Evolutionary conservation across 2,113 vertebrate genomes (phyloP).

Genomic region (Kobus ellipsiprymnus): DNA sequence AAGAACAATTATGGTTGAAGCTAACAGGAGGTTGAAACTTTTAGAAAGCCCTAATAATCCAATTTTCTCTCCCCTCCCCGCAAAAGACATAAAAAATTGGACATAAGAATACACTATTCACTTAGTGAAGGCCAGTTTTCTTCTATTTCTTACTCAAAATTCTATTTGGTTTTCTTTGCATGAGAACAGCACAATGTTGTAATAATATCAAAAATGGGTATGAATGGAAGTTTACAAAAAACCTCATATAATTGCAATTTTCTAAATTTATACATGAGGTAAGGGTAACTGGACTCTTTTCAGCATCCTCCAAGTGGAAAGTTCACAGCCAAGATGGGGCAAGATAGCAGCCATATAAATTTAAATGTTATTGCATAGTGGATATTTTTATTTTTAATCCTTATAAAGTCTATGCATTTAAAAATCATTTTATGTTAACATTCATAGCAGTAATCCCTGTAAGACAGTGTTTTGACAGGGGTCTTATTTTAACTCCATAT

Average conservation of each 20-base stretch:
- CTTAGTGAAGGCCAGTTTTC: background rate
- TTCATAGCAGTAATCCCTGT: background rate
- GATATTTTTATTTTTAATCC: background rate
- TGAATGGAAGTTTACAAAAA: background rate
- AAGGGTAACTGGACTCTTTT: background rate
- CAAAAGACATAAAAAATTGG: background rate
- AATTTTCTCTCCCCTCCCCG: background rate
- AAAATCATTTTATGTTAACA: constrained; percentile 21
- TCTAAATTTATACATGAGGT: background rate
- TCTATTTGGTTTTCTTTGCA: background rate
- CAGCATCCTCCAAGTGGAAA: background rate
- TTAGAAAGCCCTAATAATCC: background rate
- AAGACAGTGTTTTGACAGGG: constrained; percentile 40
- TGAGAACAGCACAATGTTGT: background rate
- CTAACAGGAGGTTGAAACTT: background rate
- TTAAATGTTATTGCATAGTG: background rate
- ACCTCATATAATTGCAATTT: background rate
- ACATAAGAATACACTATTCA: background rate
- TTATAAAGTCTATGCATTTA: background rate
- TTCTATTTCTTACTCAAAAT: background rate
- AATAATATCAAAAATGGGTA: background rate
- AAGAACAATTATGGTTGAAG: background rate
- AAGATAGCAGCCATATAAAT: background rate
- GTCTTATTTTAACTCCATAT: background rate
- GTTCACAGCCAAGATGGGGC: background rate